Evolutionary conservation across 2,113 vertebrate genomes (phyloP).

Genomic region (Seriola quinqueradiata): DNA sequence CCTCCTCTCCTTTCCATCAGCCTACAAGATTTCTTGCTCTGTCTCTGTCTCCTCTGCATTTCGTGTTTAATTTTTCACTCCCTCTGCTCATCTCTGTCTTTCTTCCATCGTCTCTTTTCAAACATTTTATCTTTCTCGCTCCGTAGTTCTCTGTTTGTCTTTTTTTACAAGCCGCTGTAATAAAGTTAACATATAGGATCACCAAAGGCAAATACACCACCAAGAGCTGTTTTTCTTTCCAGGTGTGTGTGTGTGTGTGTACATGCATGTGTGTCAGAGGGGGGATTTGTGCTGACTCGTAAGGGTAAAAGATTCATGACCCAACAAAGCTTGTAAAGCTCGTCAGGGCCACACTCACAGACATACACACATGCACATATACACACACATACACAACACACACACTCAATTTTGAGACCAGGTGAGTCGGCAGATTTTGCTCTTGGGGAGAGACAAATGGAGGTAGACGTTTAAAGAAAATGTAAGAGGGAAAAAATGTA

Average conservation of each 20-base stretch:
- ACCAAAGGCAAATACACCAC: conserved; percentile 52
- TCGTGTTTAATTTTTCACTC: conserved; percentile 55
- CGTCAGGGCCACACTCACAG: conserved; percentile 65
- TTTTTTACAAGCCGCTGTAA: conserved; percentile 41
- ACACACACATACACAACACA: conserved; percentile 28
- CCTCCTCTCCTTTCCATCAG: conserved; percentile 29
- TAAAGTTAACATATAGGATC: conserved; percentile 63
- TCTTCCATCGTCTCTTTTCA: conserved; percentile 11
- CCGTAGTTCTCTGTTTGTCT: conserved; percentile 45
- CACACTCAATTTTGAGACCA: conserved; percentile 59
- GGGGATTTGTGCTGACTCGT: conserved; percentile 76
- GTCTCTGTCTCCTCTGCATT: conserved; percentile 46
- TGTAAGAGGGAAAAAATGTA: conserved; percentile 19
- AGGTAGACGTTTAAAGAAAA: conserved; percentile 47
- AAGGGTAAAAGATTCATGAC: conserved; percentile 80
- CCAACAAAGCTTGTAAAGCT: conserved; percentile 76
- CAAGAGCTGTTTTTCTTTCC: conserved; percentile 62
- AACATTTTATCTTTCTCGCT: conserved; percentile 33
- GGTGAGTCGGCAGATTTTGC: conserved; percentile 75
- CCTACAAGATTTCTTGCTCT: conserved; percentile 45
- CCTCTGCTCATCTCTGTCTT: conserved; percentile 28
- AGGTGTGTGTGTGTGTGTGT: conserved; percentile 12
- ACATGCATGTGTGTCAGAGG: conserved; percentile 31
- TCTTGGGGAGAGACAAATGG: conserved; percentile 57
- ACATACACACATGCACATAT: conserved; percentile 35